A percentile compares a stretch with the other conserved stretches of the same genome.
phyloP scores from a whole-genome alignment of 2,888 invertebrate genomes.

The Chrysopilus asiliformis region DNA sequence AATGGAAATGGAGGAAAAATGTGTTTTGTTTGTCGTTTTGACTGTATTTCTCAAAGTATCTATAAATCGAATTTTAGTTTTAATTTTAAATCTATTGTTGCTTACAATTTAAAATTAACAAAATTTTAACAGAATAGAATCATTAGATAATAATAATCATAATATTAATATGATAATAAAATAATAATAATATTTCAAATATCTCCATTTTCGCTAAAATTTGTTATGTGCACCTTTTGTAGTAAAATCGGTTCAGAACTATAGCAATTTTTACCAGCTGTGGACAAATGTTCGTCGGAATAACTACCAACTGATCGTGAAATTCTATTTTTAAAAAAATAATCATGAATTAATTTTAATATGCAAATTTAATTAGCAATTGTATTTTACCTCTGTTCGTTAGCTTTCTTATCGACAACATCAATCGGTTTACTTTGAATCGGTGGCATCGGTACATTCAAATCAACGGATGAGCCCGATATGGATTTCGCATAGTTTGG shows the following conservation, averaged over 20 bases:
- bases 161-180: too few relatives aligned
- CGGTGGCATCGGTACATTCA: slow-evolving; percentile 24
- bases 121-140: too few relatives aligned
- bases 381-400: slow-evolving; percentile 9
- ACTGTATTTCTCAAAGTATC: too few relatives aligned
- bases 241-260: slow-evolving; percentile 15
- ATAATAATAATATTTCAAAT: too few relatives aligned
- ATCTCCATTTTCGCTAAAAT: slow-evolving; percentile 7
- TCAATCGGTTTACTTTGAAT: slow-evolving; percentile 8
- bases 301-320: slow-evolving; percentile 32
- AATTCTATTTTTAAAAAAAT: slow-evolving; percentile 9
- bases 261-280: slow-evolving; percentile 10
- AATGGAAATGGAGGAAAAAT: too few relatives aligned
- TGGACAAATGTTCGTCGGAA: slow-evolving; percentile 24
- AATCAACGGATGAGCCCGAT: slow-evolving; percentile 29
- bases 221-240: slow-evolving; percentile 1
- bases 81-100: too few relatives aligned
- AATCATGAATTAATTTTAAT: slow-evolving; percentile 2
- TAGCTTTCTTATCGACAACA: slow-evolving; percentile 5
- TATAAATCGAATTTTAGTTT: too few relatives aligned
- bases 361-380: slow-evolving; percentile 1
- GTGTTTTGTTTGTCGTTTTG: too few relatives aligned
- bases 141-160: too few relatives aligned
- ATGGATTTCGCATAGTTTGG: slow-evolving; percentile 16
- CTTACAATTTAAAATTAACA: too few relatives aligned